Evolutionary conservation across 2,888 invertebrate genomes (phyloP).

Genomic region (Ashinkailepas kermadecensis): DNA sequence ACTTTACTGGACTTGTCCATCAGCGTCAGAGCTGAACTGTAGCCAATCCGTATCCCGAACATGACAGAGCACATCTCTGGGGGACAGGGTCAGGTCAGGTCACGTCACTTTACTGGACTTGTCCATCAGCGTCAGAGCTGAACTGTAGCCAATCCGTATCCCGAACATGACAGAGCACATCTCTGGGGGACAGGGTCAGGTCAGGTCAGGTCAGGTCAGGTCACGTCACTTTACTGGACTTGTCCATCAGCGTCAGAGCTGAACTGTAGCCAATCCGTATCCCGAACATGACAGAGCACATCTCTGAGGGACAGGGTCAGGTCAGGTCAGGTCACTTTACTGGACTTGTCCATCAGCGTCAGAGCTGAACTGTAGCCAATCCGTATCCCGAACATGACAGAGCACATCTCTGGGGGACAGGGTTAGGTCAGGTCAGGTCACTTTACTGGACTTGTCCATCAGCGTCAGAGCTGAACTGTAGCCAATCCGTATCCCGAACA

Average conservation of each 20-base stretch:
- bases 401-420: constrained; percentile 50
- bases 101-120: constrained; percentile 54
- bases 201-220: too few species aligned
- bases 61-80: constrained; percentile 63
- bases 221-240: too few species aligned
- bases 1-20: constrained; percentile 67
- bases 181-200: constrained; percentile 24
- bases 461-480: constrained; percentile 93
- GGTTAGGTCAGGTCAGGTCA: constrained; percentile 47
- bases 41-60: constrained; percentile 88
- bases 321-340: too few species aligned
- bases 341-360: constrained; percentile 77
- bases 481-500: constrained; percentile 87
- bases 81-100: too few species aligned
- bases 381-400: constrained; percentile 78
- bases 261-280: constrained; percentile 94
- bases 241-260: constrained; percentile 77
- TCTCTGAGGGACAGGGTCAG: constrained; percentile 37
- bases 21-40: constrained; percentile 90
- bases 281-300: constrained; percentile 75
- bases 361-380: constrained; percentile 95
- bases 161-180: constrained; percentile 75
- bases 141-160: constrained; percentile 93
- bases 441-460: constrained; percentile 81
- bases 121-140: constrained; percentile 80